phyloP scores from a whole-genome alignment of 2,113 vertebrate species.

The Mus spicilegus region DNA sequence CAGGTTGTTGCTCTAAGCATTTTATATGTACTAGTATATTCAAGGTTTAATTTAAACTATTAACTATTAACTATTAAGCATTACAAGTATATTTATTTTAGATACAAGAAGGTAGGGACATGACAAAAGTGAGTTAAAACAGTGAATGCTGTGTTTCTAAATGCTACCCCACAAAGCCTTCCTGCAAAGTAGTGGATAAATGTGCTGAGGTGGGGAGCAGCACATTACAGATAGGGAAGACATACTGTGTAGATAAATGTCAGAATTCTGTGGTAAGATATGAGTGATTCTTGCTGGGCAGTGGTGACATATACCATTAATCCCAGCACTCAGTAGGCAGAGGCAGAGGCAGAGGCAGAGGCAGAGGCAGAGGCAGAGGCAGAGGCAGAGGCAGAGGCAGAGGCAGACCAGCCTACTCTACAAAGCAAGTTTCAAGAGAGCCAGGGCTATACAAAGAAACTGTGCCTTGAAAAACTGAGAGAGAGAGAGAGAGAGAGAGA shows the following conservation, averaged over 20 bases:
- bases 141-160: not conserved
- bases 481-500: too few relatives aligned
- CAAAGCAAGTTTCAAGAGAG: not conserved
- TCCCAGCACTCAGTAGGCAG: not conserved
- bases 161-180: too few relatives aligned
- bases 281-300: not conserved
- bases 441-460: not conserved
- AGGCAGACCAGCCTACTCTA: not conserved
- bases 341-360: too few relatives aligned
- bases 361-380: too few relatives aligned
- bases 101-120: not conserved
- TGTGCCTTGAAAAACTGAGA: too few relatives aligned
- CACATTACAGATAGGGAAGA: not conserved
- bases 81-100: not conserved
- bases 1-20: not conserved
- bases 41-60: not conserved
- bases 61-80: not conserved
- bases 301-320: not conserved
- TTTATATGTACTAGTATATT: not conserved
- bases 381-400: not conserved
- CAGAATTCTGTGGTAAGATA: not conserved
- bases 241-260: not conserved
- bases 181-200: not conserved
- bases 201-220: not conserved
- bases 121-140: not conserved